These are phyloP conservation scores for Lithobates sylvaticus DNA, from an alignment of 2,797 vertebrate genomes.

Conservation along the genomic window DNA sequence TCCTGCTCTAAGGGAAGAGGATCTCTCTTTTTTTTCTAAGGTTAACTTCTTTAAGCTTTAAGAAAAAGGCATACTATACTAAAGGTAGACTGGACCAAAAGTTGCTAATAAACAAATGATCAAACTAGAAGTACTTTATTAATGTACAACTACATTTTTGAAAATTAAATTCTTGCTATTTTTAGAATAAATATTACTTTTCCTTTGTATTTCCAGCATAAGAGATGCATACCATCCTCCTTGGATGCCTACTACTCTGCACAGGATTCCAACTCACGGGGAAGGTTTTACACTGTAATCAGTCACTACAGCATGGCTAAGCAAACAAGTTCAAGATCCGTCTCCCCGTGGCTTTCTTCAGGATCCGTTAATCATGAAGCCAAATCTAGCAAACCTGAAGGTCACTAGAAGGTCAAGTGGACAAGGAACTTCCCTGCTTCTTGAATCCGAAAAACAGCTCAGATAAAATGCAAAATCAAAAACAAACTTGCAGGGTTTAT, in stretches of 20 bases:
- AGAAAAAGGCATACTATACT: too few relatives aligned
- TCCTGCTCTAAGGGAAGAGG: too few relatives aligned
- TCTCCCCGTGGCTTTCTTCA: constrained; percentile 94
- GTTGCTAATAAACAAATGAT: too few relatives aligned
- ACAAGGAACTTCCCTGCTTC: constrained; percentile 44
- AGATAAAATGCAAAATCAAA: constrained; percentile 55
- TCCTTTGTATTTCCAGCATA: constrained; percentile 81
- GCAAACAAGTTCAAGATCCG: constrained; percentile 94
- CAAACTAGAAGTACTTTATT: too few relatives aligned
- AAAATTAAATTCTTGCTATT: too few relatives aligned
- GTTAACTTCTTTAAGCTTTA: too few relatives aligned
- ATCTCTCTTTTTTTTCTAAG: too few relatives aligned
- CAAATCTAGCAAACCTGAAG: constrained; percentile 88
- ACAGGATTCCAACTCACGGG: constrained; percentile 93
- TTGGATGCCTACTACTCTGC: constrained; percentile 96
- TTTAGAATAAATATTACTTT: too few relatives aligned
- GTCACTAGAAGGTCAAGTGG: constrained; percentile 79
- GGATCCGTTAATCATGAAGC: constrained; percentile 84
- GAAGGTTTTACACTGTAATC: constrained; percentile 97
- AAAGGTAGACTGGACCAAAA: too few relatives aligned
- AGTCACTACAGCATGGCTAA: constrained; percentile 99
- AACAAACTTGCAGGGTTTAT: constrained; percentile 71
- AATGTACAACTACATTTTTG: too few relatives aligned
- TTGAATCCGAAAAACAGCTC: constrained; percentile 33
- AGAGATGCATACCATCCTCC: constrained; percentile 96